These are phyloP conservation scores for Argya squamiceps DNA, from an alignment of 2,797 vertebrate species.

Conservation along the genomic window DNA sequence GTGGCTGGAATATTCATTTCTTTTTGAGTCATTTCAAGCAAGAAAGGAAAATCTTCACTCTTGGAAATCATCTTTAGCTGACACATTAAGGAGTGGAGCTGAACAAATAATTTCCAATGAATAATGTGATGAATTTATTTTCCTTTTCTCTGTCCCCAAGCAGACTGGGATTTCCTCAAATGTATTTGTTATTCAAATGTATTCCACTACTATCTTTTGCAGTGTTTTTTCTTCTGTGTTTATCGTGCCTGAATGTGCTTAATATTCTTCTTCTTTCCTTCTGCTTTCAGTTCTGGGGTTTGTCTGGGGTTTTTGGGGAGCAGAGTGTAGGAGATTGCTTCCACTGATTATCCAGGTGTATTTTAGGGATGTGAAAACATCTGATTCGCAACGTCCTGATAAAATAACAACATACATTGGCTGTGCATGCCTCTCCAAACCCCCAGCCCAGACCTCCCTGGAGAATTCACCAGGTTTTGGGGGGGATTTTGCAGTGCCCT, in stretches of 20 bases:
- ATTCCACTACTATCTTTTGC: conserved; percentile 45
- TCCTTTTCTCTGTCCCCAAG: conserved; percentile 30
- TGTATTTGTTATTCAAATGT: conserved; percentile 65
- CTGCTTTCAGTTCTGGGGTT: neutral
- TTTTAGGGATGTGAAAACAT: neutral
- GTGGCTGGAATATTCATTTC: conserved; percentile 68
- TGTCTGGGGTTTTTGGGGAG: neutral
- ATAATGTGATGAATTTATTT: conserved; percentile 59
- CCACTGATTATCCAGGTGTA: neutral
- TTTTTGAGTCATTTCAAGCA: conserved; percentile 49
- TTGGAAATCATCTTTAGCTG: conserved; percentile 60
- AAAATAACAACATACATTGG: accelerated
- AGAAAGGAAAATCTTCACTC: conserved; percentile 64
- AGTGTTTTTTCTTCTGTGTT: conserved; percentile 14
- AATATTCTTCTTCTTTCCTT: neutral
- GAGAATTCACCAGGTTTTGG: neutral
- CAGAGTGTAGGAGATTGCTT: neutral
- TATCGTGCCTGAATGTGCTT: neutral
- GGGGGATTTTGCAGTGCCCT: neutral
- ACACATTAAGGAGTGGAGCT: conserved; percentile 49
- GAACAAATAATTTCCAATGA: conserved; percentile 60
- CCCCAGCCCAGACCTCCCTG: neutral
- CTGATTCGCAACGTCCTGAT: accelerated
- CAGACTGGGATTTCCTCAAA: conserved; percentile 62
- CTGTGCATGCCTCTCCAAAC: accelerated